Percentiles rank a stretch among this genome's conserved stretches.
Evolutionary conservation across 2,888 invertebrate genomes (phyloP).

Genomic region (Podabrus alpinus): DNA sequence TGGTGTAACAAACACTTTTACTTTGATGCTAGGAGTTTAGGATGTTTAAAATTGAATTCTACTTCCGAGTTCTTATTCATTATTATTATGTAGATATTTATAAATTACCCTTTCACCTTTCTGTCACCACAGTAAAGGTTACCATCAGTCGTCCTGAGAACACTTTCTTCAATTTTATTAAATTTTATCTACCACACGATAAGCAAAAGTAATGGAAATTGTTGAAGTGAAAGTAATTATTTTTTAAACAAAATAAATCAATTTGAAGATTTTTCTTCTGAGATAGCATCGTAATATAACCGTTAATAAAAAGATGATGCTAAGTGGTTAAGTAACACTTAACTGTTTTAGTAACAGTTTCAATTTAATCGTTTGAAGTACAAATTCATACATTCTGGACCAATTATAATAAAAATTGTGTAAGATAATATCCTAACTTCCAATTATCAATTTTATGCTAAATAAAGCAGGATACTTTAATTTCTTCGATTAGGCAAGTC

Average conservation of each 20-base stretch:
- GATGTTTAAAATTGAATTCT: background rate
- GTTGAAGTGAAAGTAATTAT: background rate
- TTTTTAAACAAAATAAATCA: background rate
- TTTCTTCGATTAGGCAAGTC: background rate
- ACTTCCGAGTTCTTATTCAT: background rate
- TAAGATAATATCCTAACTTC: background rate
- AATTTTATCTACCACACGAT: background rate
- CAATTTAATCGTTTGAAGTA: background rate
- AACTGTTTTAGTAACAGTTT: background rate
- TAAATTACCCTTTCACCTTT: conserved; percentile 2
- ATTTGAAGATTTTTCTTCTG: background rate
- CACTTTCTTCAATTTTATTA: background rate
- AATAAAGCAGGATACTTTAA: background rate
- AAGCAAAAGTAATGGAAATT: background rate
- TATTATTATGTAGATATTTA: background rate
- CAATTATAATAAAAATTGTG: background rate
- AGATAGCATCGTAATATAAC: background rate
- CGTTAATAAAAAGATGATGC: background rate
- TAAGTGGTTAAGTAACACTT: background rate
- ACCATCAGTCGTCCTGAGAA: background rate
- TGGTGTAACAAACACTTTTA: conserved; percentile 1
- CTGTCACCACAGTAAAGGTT: background rate
- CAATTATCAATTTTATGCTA: background rate
- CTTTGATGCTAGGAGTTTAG: background rate
- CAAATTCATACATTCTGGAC: background rate